Evolutionary conservation across 1,140 invertebrate genomes (phyloP).

Genomic region (Aphaenogaster ashmeadi): DNA sequence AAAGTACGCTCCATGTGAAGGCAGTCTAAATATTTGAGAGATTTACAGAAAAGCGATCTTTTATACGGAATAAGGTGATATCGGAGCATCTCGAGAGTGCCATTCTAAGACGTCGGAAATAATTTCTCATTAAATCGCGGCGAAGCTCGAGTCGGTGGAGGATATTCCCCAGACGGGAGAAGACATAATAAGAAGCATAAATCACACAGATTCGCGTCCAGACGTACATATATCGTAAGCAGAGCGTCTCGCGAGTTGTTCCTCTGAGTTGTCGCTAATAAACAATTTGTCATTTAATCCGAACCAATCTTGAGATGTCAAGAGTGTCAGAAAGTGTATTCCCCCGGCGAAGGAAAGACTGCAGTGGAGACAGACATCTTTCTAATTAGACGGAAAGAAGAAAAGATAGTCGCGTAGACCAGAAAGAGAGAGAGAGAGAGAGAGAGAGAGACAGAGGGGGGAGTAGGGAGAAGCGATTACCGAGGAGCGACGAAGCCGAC

Average conservation of each 20-base stretch:
- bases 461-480: constrained; percentile 39
- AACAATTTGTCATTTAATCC: constrained; percentile 34
- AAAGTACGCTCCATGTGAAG: too few relatives aligned
- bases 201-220: background rate
- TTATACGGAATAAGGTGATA: background rate
- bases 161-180: constrained; percentile 1
- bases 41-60: background rate
- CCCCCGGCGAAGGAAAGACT: background rate
- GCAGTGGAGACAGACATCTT: background rate
- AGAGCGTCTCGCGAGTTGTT: background rate
- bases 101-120: background rate
- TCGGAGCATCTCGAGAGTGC: background rate
- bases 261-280: background rate
- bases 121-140: constrained; percentile 28
- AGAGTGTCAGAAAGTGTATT: background rate
- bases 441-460: constrained; percentile 40
- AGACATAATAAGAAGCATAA: constrained; percentile 18
- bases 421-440: constrained; percentile 27
- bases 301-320: constrained; percentile 1
- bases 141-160: background rate
- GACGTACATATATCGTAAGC: background rate
- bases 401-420: constrained; percentile 26
- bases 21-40: background rate
- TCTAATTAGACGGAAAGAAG: constrained; percentile 26
- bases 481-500: constrained; percentile 10